A percentile compares a stretch with the other conserved stretches of the same genome.
phyloP scores from a whole-genome alignment of 2,888 invertebrate species.

The Creontiades dilutus region DNA sequence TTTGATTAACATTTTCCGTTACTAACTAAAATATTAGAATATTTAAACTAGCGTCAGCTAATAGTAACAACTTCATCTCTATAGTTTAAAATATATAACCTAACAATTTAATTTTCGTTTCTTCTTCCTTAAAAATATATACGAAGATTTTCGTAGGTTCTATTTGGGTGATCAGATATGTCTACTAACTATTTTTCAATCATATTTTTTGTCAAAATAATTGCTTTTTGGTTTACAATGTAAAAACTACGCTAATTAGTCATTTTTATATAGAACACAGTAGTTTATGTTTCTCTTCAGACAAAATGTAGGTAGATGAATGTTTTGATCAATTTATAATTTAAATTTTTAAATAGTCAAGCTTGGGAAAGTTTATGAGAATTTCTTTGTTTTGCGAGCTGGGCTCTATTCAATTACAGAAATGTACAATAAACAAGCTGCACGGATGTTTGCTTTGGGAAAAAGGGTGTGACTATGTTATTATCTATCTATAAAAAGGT shows the following conservation, averaged over 20 bases:
- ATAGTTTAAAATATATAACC: constrained; percentile 45
- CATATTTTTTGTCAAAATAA: constrained; percentile 1
- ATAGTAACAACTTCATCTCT: not conserved
- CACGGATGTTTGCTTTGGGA: not conserved
- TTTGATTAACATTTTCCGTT: not conserved
- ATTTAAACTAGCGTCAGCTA: not conserved
- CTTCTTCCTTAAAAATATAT: constrained; percentile 30
- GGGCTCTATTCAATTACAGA: no score
- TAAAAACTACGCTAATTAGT: not conserved
- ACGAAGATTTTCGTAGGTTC: not conserved
- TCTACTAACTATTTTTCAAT: constrained; percentile 21
- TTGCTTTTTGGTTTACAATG: not conserved
- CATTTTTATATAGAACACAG: constrained; percentile 34
- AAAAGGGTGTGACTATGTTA: no score
- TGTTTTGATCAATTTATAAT: no score
- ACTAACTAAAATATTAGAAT: constrained; percentile 9
- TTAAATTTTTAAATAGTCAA: no score
- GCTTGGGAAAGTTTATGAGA: no score
- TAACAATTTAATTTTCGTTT: not conserved
- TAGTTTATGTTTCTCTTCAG: constrained; percentile 9
- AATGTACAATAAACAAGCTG: constrained; percentile 23
- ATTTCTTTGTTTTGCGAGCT: no score
- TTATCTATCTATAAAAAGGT: no score
- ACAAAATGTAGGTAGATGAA: not conserved
- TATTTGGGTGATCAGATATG: constrained; percentile 44